Conservation (phyloP, 2,888 invertebrate genomes). For the Neuroscelio doddi region DNA sequence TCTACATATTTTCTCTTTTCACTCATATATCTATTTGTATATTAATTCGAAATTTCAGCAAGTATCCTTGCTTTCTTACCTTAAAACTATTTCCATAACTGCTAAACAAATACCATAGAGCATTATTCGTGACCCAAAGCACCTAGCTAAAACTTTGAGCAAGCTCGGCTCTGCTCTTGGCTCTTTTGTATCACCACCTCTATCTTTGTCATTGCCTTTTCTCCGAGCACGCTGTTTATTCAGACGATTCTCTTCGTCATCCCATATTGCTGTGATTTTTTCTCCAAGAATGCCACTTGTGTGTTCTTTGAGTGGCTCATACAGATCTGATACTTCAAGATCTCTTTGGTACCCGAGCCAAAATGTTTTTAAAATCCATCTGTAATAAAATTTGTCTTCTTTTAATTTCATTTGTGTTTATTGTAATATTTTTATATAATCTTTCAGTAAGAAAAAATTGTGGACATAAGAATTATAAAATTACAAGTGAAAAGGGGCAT, state of each 20-base stretch:
- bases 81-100: constrained; percentile 76
- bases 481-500: no score
- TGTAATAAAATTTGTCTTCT: constrained; percentile 70
- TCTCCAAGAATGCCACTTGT: constrained; percentile 79
- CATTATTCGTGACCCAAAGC: constrained; percentile 77
- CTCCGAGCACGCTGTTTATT: constrained; percentile 39
- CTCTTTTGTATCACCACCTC: constrained; percentile 15
- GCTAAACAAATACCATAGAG: constrained; percentile 78
- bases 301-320: constrained; percentile 80
- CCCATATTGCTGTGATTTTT: constrained; percentile 78
- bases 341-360: constrained; percentile 80
- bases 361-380: constrained; percentile 82
- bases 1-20: no score
- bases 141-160: constrained; percentile 75
- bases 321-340: constrained; percentile 79
- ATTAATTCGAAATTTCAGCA: background rate
- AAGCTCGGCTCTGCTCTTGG: constrained; percentile 75
- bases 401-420: background rate
- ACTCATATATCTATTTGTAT: no score
- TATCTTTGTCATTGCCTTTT: constrained; percentile 28
- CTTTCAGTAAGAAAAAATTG: background rate
- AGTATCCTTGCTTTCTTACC: constrained; percentile 69
- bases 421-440: background rate
- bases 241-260: constrained; percentile 71
- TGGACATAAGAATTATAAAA: background rate